These are phyloP conservation scores for Otocyon megalotis DNA, from an alignment of 2,113 vertebrate species.

Conservation along the genomic window DNA sequence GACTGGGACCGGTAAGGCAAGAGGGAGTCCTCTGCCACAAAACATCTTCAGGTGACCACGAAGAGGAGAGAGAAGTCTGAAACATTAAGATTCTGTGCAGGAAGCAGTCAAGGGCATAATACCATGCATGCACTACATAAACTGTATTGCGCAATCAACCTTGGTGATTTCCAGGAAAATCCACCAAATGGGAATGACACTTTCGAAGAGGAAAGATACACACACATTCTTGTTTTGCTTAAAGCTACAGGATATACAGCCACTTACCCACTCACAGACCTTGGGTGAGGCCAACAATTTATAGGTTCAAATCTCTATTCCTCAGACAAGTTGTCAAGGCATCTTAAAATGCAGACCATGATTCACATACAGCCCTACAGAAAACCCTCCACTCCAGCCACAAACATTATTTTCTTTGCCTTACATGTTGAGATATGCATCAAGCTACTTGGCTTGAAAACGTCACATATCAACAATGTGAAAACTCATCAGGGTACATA, in stretches of 20 bases:
- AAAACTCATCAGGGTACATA: background rate
- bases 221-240: background rate
- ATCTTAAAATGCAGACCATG: background rate
- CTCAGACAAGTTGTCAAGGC: background rate
- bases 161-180: background rate
- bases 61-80: background rate
- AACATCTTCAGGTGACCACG: background rate
- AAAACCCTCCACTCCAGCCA: background rate
- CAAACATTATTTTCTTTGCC: background rate
- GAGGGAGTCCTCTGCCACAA: background rate
- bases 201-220: background rate
- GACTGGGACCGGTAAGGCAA: background rate
- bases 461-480: background rate
- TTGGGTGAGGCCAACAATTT: background rate
- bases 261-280: background rate
- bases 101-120: background rate
- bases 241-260: background rate
- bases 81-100: background rate
- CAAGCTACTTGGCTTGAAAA: background rate
- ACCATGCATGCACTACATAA: rapidly evolving
- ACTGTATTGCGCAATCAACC: background rate
- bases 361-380: background rate
- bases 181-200: background rate
- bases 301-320: background rate
- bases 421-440: background rate